These are phyloP conservation scores for Atrichornis clamosus DNA, from an alignment of 2,113 vertebrate genomes.

Conservation along the genomic window DNA sequence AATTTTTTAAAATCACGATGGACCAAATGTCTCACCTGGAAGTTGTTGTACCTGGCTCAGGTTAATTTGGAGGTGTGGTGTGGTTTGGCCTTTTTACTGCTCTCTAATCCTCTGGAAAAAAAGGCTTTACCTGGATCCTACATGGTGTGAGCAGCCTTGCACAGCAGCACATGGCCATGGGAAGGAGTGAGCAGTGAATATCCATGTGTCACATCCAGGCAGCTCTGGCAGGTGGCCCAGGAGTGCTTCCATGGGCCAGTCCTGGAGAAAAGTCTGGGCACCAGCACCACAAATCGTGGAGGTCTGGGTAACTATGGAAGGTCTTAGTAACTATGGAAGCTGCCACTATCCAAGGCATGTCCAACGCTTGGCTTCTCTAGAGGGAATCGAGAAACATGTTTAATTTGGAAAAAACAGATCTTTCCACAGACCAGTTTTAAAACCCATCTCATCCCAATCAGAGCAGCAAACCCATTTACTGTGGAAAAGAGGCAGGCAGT, in stretches of 20 bases:
- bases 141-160: background rate
- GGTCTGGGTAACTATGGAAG: background rate
- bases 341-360: background rate
- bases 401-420: background rate
- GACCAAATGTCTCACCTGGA: background rate
- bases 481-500: background rate
- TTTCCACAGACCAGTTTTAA: background rate
- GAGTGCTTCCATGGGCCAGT: background rate
- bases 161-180: background rate
- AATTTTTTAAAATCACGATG: fast-evolving
- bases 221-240: background rate
- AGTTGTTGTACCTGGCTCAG: background rate
- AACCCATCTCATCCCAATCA: background rate
- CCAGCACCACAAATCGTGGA: background rate
- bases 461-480: background rate
- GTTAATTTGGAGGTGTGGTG: background rate
- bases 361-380: background rate
- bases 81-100: background rate
- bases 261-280: background rate
- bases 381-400: background rate
- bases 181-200: background rate
- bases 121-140: background rate
- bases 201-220: background rate
- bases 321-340: background rate
- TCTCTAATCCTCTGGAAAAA: background rate